Evolutionary conservation across 1,140 invertebrate species (phyloP).

Genomic region (Littorina saxatilis): DNA sequence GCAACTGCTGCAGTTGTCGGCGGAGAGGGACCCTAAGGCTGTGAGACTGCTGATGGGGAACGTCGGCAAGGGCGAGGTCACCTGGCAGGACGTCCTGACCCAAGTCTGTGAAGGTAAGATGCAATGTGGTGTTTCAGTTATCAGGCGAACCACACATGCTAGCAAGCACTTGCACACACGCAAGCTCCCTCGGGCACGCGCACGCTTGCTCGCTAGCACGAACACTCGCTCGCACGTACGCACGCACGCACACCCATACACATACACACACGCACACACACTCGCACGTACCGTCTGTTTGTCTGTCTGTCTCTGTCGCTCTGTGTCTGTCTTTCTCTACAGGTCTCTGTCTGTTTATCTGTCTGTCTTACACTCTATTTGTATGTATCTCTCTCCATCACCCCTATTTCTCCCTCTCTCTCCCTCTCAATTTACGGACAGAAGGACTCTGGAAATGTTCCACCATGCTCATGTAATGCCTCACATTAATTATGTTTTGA

Average conservation of each 20-base stretch:
- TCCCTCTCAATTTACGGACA: too few relatives aligned
- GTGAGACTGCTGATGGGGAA: conserved; percentile 11
- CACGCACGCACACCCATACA: conserved; percentile 7
- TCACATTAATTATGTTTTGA: too few relatives aligned
- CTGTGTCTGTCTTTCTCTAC: too few relatives aligned
- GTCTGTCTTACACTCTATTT: neutral
- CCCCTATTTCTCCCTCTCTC: neutral
- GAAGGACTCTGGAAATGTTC: too few relatives aligned
- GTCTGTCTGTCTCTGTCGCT: neutral
- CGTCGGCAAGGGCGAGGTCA: neutral
- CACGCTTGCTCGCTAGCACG: neutral
- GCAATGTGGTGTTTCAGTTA: neutral
- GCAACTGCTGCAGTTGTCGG: conserved; percentile 4
- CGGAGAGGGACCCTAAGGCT: neutral
- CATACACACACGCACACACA: neutral
- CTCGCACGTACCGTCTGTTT: neutral
- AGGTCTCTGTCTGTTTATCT: too few relatives aligned
- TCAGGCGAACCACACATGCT: neutral
- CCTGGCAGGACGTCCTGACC: conserved; percentile 19
- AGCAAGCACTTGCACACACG: neutral
- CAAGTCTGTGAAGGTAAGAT: conserved; percentile 19
- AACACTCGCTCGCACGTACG: conserved; percentile 5
- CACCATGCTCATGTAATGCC: too few relatives aligned
- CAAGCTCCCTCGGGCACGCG: neutral
- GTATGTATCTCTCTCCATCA: neutral